phyloP scores from a whole-genome alignment of 2,113 vertebrate genomes.

The Apeltes quadracus region DNA sequence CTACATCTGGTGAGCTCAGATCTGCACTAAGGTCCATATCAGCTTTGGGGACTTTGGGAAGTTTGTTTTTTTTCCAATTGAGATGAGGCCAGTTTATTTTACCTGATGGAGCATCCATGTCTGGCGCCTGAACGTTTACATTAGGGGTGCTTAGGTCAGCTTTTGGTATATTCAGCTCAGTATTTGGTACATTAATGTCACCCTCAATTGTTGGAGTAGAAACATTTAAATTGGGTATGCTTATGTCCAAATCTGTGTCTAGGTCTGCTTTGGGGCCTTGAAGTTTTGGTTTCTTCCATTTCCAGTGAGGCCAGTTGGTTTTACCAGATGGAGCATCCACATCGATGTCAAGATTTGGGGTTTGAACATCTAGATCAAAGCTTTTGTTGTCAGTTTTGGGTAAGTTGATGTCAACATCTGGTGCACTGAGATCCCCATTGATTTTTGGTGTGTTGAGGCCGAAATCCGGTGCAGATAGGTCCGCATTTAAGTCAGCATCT shows the following conservation, averaged over 20 bases:
- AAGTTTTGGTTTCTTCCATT: slow-evolving; percentile 61
- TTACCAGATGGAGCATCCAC: slow-evolving; percentile 46
- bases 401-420: slow-evolving; percentile 60
- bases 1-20: slow-evolving; percentile 54
- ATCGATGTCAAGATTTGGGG: slow-evolving; percentile 59
- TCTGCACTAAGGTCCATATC: slow-evolving; percentile 46
- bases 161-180: slow-evolving; percentile 59
- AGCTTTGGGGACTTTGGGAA: slow-evolving; percentile 55
- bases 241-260: slow-evolving; percentile 48
- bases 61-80: slow-evolving; percentile 62
- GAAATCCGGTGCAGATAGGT: slow-evolving; percentile 56
- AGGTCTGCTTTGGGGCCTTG: slow-evolving; percentile 45
- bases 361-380: slow-evolving; percentile 55
- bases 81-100: slow-evolving; percentile 67
- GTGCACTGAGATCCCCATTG: slow-evolving; percentile 55
- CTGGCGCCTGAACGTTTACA: slow-evolving; percentile 42
- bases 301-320: slow-evolving; percentile 65
- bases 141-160: slow-evolving; percentile 44
- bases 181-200: slow-evolving; percentile 51
- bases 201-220: slow-evolving; percentile 57
- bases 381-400: slow-evolving; percentile 60
- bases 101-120: slow-evolving; percentile 47
- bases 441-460: slow-evolving; percentile 56
- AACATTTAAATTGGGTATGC: slow-evolving; percentile 47
- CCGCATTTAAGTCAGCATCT: slow-evolving; percentile 52